Conservation (phyloP, 2,888 invertebrate species). For the Ametastegia equiseti region DNA sequence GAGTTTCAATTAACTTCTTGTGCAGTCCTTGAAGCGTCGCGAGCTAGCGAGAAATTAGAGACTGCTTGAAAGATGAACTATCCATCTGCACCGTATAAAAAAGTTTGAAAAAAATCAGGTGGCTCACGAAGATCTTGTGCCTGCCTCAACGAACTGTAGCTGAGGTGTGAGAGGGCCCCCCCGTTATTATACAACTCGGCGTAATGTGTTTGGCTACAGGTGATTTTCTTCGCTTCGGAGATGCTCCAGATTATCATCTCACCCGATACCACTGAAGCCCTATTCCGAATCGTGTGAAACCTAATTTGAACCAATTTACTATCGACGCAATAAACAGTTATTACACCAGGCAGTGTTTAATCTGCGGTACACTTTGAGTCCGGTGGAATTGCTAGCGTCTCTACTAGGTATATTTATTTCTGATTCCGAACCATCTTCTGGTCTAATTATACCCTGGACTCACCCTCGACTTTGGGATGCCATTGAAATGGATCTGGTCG, state of each 20-base stretch:
- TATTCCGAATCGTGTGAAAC: background rate
- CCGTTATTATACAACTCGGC: constrained; percentile 6
- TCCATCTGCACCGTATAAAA: too few species aligned
- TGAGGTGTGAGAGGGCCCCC: constrained; percentile 16
- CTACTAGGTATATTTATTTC: background rate
- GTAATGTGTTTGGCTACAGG: constrained; percentile 19
- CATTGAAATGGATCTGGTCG: background rate
- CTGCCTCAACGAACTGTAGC: constrained; percentile 10
- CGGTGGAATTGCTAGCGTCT: background rate
- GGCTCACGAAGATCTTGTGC: background rate
- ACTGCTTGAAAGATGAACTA: background rate
- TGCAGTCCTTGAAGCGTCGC: background rate
- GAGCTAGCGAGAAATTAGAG: background rate
- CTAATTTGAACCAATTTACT: constrained; percentile 28
- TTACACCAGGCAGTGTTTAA: constrained; percentile 2
- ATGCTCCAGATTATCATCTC: background rate
- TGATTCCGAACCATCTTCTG: background rate
- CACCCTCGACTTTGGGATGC: background rate
- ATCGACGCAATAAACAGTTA: background rate
- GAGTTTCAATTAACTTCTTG: background rate
- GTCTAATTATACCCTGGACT: background rate
- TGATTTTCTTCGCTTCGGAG: background rate
- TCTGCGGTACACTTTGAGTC: background rate
- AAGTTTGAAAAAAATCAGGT: constrained; percentile 20
- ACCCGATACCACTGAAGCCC: background rate